Evolutionary conservation across 1,140 invertebrate genomes (phyloP), one percentile per base, ranked within the genome.

Genomic region (Caenorhabditis latens): DNA sequence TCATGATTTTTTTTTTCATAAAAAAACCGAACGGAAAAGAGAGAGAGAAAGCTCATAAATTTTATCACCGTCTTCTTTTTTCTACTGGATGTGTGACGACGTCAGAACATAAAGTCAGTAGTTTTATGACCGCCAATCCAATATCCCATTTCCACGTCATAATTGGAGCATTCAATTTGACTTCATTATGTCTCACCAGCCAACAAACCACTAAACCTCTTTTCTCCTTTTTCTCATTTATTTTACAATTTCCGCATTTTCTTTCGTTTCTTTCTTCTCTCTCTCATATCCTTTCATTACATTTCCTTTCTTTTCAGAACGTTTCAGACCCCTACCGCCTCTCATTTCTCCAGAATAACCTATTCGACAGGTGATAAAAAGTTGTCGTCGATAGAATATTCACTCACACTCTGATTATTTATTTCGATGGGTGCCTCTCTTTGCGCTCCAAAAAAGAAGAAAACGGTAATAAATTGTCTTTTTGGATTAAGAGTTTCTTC

Each of bases 371-470:
- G 65, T 43, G 42, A 71, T 71, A 40, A 71, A n/a, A 71, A 46
- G 0, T 46, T 43, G 40, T 11, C 4, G 5, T 71, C 19, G 9
- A 32, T 46, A 43, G 9, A 71, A 19, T 21, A 43, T 24, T 14
- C 46, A 19, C 42, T 13, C 32, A 32, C 42, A 46, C 46, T 71
- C 13, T 65, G 16, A 32, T 7, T 65, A 46, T 32, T 42, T 85
- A 21, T 67, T 24, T 67, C 13, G 71, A 86, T 86, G 85, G 85
- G 85, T 42, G 65, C 67, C 42, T 40, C 85, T 40, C 65, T 86
- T 14, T 86, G 85, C 63, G 63, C 85, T 58, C 85, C 85, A 24
- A 86, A 82, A 40, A 86, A 86, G 79, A 86, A 63, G 46, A 86
- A 86, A 86, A 67, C 85, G 71, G 85, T 86, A 61, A 43, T 43